Conservation (phyloP, 2,888 invertebrate species). For the Drosophila setosimentum region DNA sequence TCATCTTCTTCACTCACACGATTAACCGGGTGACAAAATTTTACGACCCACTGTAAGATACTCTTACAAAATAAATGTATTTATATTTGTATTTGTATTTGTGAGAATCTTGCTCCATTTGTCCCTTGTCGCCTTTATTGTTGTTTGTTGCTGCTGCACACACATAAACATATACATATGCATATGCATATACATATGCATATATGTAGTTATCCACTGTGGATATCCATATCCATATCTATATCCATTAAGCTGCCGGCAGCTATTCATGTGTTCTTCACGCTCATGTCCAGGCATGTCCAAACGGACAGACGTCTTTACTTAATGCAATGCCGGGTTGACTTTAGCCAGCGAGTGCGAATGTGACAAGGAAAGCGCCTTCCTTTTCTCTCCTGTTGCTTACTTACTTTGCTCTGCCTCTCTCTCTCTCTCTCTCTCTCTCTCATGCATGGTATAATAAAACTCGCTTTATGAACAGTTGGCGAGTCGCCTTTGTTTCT, state of each 20-base stretch:
- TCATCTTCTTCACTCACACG: neutral
- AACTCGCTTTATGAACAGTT: conserved; percentile 71
- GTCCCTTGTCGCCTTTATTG: conserved; percentile 44
- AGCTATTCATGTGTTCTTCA: conserved; percentile 80
- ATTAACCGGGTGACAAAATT: neutral
- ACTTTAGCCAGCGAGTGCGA: conserved; percentile 10
- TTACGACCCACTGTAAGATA: conserved; percentile 14
- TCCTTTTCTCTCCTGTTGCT: conserved; percentile 17
- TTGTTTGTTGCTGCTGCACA: conserved; percentile 31
- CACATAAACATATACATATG: conserved; percentile 52
- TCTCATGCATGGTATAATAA: conserved; percentile 58
- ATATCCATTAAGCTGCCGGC: conserved; percentile 77
- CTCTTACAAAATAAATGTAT: conserved; percentile 14
- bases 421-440: neutral
- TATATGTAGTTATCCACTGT: conserved; percentile 68
- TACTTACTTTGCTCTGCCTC: neutral
- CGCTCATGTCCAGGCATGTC: conserved; percentile 75
- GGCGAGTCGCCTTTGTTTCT: conserved; percentile 52
- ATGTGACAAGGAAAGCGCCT: conserved; percentile 62
- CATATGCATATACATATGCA: conserved; percentile 67
- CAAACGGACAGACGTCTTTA: conserved; percentile 57
- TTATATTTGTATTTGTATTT: neutral
- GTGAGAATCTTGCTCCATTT: conserved; percentile 52
- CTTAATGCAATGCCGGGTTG: conserved; percentile 66
- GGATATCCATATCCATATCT: conserved; percentile 60